Conservation (phyloP, 2,113 vertebrate species). For the Neogobius melanostomus region DNA sequence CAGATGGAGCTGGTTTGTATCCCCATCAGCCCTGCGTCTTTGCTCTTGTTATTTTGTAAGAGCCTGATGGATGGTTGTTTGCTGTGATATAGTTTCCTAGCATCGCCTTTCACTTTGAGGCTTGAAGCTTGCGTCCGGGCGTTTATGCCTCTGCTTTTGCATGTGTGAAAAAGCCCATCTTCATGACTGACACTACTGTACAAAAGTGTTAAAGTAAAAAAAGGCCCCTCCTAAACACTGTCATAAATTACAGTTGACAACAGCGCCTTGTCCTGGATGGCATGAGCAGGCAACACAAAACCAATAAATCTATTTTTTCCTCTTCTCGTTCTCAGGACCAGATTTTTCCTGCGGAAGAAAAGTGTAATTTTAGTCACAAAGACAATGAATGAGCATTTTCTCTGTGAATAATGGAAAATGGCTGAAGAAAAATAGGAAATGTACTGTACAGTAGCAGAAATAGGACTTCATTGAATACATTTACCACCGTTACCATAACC, state of each 20-base stretch:
- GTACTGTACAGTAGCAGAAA: slow-evolving; percentile 14
- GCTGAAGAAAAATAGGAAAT: slow-evolving; percentile 12
- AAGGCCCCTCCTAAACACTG: slow-evolving; percentile 41
- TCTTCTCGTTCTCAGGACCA: slow-evolving; percentile 49
- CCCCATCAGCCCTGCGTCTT: slow-evolving; percentile 46
- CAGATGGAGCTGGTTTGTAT: slow-evolving; percentile 55
- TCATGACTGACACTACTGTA: slow-evolving; percentile 54
- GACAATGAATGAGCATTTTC: slow-evolving; percentile 15
- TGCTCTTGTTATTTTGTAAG: slow-evolving; percentile 45
- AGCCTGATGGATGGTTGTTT: slow-evolving; percentile 61
- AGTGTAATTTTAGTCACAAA: slow-evolving; percentile 24
- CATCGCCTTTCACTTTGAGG: slow-evolving; percentile 54
- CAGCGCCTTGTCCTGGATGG: slow-evolving; percentile 51
- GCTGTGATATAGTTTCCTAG: slow-evolving; percentile 13
- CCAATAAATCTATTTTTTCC: slow-evolving; percentile 63
- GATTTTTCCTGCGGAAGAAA: slow-evolving; percentile 37
- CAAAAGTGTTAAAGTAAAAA: slow-evolving; percentile 64
- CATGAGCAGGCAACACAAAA: slow-evolving; percentile 47
- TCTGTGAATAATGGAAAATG: slow-evolving; percentile 10
- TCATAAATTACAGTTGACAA: slow-evolving; percentile 58
- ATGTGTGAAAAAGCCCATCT: slow-evolving; percentile 19
- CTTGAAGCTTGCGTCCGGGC: neutral
- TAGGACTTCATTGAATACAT: neutral
- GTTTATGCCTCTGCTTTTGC: slow-evolving; percentile 4
- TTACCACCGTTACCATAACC: neutral